These are phyloP conservation scores for Amblyraja radiata DNA, from an alignment of 2,797 vertebrate genomes.

Conservation along the genomic window DNA sequence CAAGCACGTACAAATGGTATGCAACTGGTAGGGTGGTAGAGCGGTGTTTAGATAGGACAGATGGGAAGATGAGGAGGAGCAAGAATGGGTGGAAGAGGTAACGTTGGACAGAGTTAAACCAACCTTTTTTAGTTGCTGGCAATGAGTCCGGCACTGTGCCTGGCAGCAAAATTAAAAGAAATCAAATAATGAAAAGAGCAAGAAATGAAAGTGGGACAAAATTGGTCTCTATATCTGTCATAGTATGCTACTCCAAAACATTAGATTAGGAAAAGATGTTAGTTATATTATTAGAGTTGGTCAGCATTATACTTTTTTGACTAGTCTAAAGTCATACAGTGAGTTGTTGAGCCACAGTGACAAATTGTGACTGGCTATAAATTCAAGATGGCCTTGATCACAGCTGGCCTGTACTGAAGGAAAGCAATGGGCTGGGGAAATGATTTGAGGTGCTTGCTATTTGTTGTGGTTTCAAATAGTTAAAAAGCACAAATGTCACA, in stretches of 20 bases:
- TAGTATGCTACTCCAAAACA: background rate
- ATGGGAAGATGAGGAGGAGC: slow-evolving; percentile 14
- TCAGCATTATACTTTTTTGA: background rate
- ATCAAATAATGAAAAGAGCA: slow-evolving; percentile 64
- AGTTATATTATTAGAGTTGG: background rate
- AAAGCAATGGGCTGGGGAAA: background rate
- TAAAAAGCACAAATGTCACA: background rate
- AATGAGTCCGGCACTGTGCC: slow-evolving; percentile 91
- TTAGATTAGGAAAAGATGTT: background rate
- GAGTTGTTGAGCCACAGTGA: background rate
- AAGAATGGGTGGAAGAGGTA: slow-evolving; percentile 49
- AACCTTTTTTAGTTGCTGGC: slow-evolving; percentile 98
- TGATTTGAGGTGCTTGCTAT: background rate
- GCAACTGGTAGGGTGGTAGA: slow-evolving; percentile 10
- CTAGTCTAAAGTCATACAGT: background rate
- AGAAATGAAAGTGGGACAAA: slow-evolving; percentile 61
- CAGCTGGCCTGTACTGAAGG: background rate
- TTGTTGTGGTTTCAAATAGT: background rate
- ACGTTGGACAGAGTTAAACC: slow-evolving; percentile 61
- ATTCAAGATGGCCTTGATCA: background rate
- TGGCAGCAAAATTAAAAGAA: slow-evolving; percentile 67
- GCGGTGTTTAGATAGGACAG: background rate
- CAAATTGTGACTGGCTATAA: background rate
- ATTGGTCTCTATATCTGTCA: slow-evolving; percentile 36
- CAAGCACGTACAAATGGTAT: slow-evolving; percentile 11